Base-by-base conservation (phyloP, 2,888 invertebrate species). In the Drosophila putrida region DNA sequence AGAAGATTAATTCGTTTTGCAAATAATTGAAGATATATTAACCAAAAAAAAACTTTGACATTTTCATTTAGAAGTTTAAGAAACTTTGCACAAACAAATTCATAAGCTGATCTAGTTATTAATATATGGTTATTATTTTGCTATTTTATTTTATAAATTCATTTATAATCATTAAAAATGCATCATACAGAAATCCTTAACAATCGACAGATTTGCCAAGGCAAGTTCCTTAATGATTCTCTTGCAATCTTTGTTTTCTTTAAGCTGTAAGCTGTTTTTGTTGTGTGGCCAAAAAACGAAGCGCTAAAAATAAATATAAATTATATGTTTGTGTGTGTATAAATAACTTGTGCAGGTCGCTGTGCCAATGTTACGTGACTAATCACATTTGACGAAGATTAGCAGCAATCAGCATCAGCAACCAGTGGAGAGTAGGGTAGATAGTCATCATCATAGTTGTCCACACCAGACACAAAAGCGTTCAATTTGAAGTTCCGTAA, bases 301-400 rank as follows among this genome's bases (percentile, higher is more conserved):
- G 39, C 43, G 44, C 60, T 39, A 44, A 44, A 36, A 50, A 20
- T 46, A 11, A 33, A 20, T 33, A 11, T 20, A 13, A 54, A 39
- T 27, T 51, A 47, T 31, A 33, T 28, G 3, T 25, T 9, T 25
- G 6, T 15, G 8, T 35, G 3, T 57, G 8, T 59, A 53, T 39
- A 44, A 46, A 49, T 20, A 49, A 44, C 61, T 20, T 65, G 69
- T 50, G 28, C 74, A 51, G 78, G 79, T 78, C 75, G 82, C 58
- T 43, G 71, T 73, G 80, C 80, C 80, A 76, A 89, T 73, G 87
- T 88, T 82, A 90, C 88, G 90, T 88, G 88, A 89, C 88, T 89
- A 90, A 90, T 89, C 89, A 80, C 88, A 89, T 85, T 89, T 88
- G 72, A 59, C 76, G 54, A 71, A 89, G 88, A 89, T 90, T 82